Evolutionary conservation across 2,797 vertebrate genomes (phyloP), one percentile per base, ranked within the genome.

Genomic region (Tiaroga cobitis): DNA sequence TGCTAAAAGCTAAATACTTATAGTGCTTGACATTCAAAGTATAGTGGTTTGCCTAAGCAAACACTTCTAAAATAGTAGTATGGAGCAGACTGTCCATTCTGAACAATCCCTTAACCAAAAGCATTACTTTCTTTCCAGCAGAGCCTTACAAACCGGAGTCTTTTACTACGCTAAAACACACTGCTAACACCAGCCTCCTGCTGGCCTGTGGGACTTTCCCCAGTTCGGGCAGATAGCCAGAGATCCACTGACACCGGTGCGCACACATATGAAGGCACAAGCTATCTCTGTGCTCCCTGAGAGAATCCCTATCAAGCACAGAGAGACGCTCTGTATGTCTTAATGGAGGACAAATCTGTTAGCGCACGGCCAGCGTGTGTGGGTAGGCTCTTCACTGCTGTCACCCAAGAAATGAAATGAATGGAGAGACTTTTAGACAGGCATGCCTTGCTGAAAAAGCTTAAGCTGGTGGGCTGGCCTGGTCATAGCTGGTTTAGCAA

Each of bases 201-300:
- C 84, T 98, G 84, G 95, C 94, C 10, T 99, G 97, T 18, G 97
- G 98, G 1, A 97, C 97, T 26, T 77, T 95, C 10, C 98, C 97
- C 83, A 99, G 98, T 98, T 97, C 43, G 97, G 97, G 2, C 97
- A 98, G 91, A 89, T 98, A 73, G 95, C 97, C 90, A 99, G 97
- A 87, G 98, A 98, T 90, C 97, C 98, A 5, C 92, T 98, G 76
- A 96, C 97, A 78, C 94, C 98, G 72, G 92, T 99, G 93, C 95
- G 97, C 80, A 99, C 98, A 29, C 95, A 97, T 87, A 99, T 99
- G 97, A 97, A 99, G 91, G 97, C 97, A 43, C 97, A 98, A 96
- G 97, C 97, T 98, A 92, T 88, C 56, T 81, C 74, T 86, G 80
- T 85, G 70, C 56, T 43, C 54, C 34, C 54, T 41, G 61, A 41